Evolutionary conservation across 35 echinoderm and acorn worm species (phyloP), one percentile per base, ranked within the genome.

Genomic region (Ophiothrix spiculata): DNA sequence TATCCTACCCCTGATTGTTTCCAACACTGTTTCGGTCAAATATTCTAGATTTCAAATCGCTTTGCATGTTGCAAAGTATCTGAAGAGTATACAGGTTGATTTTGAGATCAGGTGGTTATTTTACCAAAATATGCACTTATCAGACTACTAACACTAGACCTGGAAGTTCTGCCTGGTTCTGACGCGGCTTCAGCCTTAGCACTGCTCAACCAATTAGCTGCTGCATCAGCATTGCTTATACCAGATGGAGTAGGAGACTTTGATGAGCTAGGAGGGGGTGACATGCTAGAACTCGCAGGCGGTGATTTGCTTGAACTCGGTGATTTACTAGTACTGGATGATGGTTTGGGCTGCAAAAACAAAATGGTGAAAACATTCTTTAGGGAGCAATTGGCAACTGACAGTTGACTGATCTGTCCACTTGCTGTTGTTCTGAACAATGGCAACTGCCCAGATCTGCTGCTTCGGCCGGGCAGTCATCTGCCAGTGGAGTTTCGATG

Each of bases 171-270:
- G 28, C 82, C 79, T 39, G 83, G 63, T 6, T 45, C 56, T 1
- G 75, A 74, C 10, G 80, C 84, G 33, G 87, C 92, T 56, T 97
- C 95, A 32, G 91, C 92, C 78, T 93, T 97, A 38, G 95, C 95
- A 75, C 87, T 93, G 42, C 89, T 90, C 15, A 97, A 76, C 95
- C 95, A 97, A 38, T 90, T 93, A n/a, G 95, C 95, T 36, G 95
- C 95, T 56, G 95, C 95, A 33, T 97, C 91, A 31, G 88, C 84
- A 25, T 91, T 81, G 41, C 79, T 97, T 32, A 96, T 69, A 33
- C 85, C 31, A 21, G 56, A 49, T 42, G 86, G 1, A 0, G 38
- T 80, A 49, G 82, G 75, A 32, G 76, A 19, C 1, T 76, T 76
- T 4, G 69, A 81, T 83, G 88, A 80, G 2, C 36, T 60, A 36